Base-by-base conservation (phyloP, 2,888 invertebrate species). In the Podotricha telesiphe region DNA sequence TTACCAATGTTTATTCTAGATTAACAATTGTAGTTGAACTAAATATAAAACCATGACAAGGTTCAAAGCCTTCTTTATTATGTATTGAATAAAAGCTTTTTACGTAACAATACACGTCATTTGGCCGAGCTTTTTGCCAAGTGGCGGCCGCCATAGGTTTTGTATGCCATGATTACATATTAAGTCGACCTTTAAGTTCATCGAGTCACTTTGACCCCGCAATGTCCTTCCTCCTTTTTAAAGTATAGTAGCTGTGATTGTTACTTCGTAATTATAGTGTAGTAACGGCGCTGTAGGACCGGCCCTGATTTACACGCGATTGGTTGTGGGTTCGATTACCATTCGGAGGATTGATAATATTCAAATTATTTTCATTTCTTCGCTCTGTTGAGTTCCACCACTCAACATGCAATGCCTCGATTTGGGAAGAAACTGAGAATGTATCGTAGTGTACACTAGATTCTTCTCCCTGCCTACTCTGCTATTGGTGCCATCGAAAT, bases 131-230 rank as follows among this genome's bases (percentile, higher is more conserved):
- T 55, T 58, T 66, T 22, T 68, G 71, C 73, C 71, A 71, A 71
- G 62, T 56, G 53, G 28, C 65, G 64, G 71, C 64, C 71, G 69
- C 71, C 63, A 48, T 63, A 64, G 63, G 37, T 8, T 42, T 28
- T 55, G 55, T 55, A 55, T 55, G 34, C 55, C 17, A 55, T 34
- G 55, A 37, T 55, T 55, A 55, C 34, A 55, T 37, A 55, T 19
- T 34, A 34, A 37, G 34, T 55, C 55, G 55, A 37, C 55, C 55
- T 55, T 34, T 17, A 5, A 55, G 55, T 55, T 19, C 55, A 5
- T 34, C 37, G 55, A 34, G 34, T 19, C 34, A 17, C n/a, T 34
- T 17, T 34, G 55, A 55, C 55, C 55, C 55, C 17, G 11, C 34
- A 10, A 6, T 37, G 55, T 55, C 34, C 55, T 55, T 55, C 34